These are phyloP conservation scores for Euplagia quadripunctaria DNA, from an alignment of 2,888 invertebrate species.

Conservation along the genomic window DNA sequence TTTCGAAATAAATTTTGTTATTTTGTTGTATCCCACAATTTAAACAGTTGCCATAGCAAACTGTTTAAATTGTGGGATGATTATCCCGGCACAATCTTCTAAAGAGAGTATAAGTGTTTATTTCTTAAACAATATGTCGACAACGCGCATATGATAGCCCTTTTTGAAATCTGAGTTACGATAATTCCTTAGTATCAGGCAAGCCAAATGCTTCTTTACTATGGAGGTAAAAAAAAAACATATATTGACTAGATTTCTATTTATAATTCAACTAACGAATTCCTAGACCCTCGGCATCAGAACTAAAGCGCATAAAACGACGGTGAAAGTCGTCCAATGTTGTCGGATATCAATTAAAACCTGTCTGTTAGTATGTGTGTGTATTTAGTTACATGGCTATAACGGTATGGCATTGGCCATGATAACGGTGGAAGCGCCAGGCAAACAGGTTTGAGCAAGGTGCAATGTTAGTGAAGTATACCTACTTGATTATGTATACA, in stretches of 20 bases:
- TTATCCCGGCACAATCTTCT: too few relatives aligned
- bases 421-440: conserved; percentile 26
- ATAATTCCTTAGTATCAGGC: too few relatives aligned
- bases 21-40: too few relatives aligned
- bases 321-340: conserved; percentile 46
- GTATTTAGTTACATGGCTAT: conserved; percentile 42
- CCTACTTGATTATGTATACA: conserved; percentile 6
- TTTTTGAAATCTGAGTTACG: too few relatives aligned
- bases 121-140: too few relatives aligned
- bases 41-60: too few relatives aligned
- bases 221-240: too few relatives aligned
- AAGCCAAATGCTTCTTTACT: too few relatives aligned
- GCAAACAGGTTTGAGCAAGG: conserved; percentile 22
- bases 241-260: neutral
- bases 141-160: too few relatives aligned
- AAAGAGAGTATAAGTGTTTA: too few relatives aligned
- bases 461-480: neutral
- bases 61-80: too few relatives aligned
- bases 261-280: conserved; percentile 7
- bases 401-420: conserved; percentile 38
- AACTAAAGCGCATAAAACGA: conserved; percentile 15
- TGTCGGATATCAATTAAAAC: conserved; percentile 51
- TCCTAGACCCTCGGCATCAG: neutral
- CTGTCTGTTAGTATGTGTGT: conserved; percentile 31
- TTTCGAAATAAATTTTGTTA: too few relatives aligned